Evolutionary conservation across 2,888 invertebrate species (phyloP), one percentile per base, ranked within the genome.

Genomic region (Dryococelus australis): DNA sequence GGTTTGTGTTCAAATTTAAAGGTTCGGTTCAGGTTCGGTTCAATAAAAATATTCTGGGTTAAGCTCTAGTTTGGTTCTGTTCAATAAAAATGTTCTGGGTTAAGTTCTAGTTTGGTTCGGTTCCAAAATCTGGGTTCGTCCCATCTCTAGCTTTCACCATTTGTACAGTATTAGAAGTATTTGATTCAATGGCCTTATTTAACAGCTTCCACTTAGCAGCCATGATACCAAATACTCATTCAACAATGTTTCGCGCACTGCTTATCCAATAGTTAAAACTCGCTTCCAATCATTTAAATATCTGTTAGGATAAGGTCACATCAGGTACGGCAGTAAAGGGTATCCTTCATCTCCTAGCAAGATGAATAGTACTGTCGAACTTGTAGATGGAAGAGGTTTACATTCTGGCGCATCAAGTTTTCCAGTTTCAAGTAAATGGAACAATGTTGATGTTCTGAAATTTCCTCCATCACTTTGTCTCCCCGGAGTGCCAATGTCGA

Each of bases 381-480:
- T 28, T 28, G 80, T 80, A 80, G 28, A 80, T 0, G 80, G 2
- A 28, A 80, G 80, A 80, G 80, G 80, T 80, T 20, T 80, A 20
- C 28, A 26, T 80, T 80, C 80, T 80, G 80, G 80, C 1, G 8
- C 80, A 26, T 80, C 20, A 12, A 80, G 80, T 2, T 80, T 26
- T 28, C 28, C 28, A 27, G 80, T 20, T 28, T 26, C 26, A 28
- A 80, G 28, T 6, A 51, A 51, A 51, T 24, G 20, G 8, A 65
- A 65, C 65, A 65, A 65, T 12, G 6, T 65, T 20, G 83, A 83
- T 20, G 83, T 28, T 43, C 8, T 28, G n/a, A 83, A 83, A 83
- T 83, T 83, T 26, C 83, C 83, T 35, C 83, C 28, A 27, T 83
- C 43, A 27, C 83, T 83, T 83, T 83, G 83, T 83, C 83, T 83